Conservation (phyloP, 2,113 vertebrate genomes). For the Circaetus gallicus region DNA sequence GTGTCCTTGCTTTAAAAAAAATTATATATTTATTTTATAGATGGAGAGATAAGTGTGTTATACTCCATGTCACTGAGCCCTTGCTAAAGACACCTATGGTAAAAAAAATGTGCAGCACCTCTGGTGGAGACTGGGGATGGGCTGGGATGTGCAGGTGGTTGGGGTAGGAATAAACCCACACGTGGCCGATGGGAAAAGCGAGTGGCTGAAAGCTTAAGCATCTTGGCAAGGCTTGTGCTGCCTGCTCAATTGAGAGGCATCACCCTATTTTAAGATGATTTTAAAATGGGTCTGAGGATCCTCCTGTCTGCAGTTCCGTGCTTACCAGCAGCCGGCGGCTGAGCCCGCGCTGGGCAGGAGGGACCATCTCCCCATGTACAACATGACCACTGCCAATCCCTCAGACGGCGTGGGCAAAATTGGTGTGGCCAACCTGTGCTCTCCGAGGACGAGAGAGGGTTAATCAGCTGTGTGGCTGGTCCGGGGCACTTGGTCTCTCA, state of each 20-base stretch:
- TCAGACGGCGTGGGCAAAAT: rapidly evolving
- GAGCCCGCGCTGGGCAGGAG: background rate
- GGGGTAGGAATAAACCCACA: background rate
- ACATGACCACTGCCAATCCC: rapidly evolving
- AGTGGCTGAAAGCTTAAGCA: background rate
- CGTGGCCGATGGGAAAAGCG: background rate
- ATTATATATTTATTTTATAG: conserved; percentile 8
- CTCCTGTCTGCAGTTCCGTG: background rate
- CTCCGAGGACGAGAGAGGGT: background rate
- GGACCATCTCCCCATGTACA: background rate
- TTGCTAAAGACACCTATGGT: background rate
- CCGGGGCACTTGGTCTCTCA: background rate
- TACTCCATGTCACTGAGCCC: background rate
- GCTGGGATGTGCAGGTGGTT: background rate
- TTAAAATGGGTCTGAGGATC: background rate
- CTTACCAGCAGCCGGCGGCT: background rate
- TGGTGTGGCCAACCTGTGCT: rapidly evolving
- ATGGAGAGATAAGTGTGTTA: background rate
- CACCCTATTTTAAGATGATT: background rate
- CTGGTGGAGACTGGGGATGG: background rate
- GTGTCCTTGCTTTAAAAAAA: background rate
- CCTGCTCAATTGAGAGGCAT: background rate
- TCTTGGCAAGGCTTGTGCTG: background rate
- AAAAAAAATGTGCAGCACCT: background rate
- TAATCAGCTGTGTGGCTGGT: background rate